phyloP scores from a whole-genome alignment of 1,140 invertebrate genomes.

The Drosophila insularis region DNA sequence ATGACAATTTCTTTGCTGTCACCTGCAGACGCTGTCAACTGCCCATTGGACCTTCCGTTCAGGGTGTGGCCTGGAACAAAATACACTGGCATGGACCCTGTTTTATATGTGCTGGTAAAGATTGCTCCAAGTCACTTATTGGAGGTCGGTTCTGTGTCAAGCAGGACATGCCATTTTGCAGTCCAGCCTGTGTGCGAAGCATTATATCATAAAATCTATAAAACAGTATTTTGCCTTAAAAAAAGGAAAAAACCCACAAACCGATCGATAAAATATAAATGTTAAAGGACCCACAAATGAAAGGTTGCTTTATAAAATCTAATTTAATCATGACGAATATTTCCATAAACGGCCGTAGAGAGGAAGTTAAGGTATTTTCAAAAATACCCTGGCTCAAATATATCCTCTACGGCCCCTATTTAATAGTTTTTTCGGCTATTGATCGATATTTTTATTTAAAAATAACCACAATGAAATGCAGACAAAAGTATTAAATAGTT shows the following conservation, averaged over 20 bases:
- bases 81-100: conserved; percentile 90
- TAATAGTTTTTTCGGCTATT: too few species aligned
- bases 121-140: conserved; percentile 88
- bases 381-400: too few species aligned
- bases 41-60: conserved; percentile 89
- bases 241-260: conserved; percentile 38
- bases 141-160: conserved; percentile 87
- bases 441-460: background rate
- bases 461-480: background rate
- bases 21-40: conserved; percentile 88
- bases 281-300: too few species aligned
- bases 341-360: too few species aligned
- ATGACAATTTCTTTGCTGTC: conserved; percentile 89
- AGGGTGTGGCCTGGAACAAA: conserved; percentile 89
- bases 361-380: too few species aligned
- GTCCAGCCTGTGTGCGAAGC: conserved; percentile 84
- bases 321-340: too few species aligned
- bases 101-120: conserved; percentile 89
- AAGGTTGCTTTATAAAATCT: background rate
- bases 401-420: too few species aligned
- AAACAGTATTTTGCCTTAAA: conserved; percentile 44
- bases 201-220: conserved; percentile 29
- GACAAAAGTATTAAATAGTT: background rate
- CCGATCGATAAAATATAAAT: too few species aligned
- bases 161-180: conserved; percentile 88